Conservation (phyloP, 2,113 vertebrate species). For the Datnioides undecimradiatus region DNA sequence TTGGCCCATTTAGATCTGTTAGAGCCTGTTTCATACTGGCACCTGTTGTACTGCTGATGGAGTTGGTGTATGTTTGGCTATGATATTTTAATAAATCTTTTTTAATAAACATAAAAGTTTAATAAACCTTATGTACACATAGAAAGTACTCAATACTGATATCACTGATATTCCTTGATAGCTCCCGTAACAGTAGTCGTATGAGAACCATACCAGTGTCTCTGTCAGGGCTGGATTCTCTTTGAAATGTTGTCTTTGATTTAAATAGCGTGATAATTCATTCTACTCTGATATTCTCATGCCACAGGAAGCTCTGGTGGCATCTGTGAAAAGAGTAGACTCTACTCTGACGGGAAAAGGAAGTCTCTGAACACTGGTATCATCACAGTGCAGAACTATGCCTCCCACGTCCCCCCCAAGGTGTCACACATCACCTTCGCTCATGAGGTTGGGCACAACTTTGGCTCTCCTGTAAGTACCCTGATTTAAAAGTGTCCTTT, state of each 20-base stretch:
- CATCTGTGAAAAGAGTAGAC: constrained; percentile 95
- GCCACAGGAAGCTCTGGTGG: constrained; percentile 94
- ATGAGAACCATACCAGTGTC: no score
- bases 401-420: constrained; percentile 97
- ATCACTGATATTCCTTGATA: no score
- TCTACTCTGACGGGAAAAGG: constrained; percentile 94
- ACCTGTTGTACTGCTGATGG: not conserved
- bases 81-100: no score
- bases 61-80: not conserved
- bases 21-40: not conserved
- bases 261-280: not conserved
- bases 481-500: not conserved
- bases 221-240: no score
- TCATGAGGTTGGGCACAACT: constrained; percentile 98
- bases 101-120: no score
- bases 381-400: constrained; percentile 98
- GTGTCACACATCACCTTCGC: constrained; percentile 99
- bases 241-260: no score
- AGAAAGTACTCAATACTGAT: no score
- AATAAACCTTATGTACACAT: no score
- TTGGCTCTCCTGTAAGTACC: constrained; percentile 96
- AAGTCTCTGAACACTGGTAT: constrained; percentile 99
- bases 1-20: not conserved
- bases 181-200: no score
- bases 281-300: not conserved